A percentile compares a stretch with the other conserved stretches of the same genome.
Conservation (phyloP, 2,113 vertebrate genomes). For the Labeo catla region DNA sequence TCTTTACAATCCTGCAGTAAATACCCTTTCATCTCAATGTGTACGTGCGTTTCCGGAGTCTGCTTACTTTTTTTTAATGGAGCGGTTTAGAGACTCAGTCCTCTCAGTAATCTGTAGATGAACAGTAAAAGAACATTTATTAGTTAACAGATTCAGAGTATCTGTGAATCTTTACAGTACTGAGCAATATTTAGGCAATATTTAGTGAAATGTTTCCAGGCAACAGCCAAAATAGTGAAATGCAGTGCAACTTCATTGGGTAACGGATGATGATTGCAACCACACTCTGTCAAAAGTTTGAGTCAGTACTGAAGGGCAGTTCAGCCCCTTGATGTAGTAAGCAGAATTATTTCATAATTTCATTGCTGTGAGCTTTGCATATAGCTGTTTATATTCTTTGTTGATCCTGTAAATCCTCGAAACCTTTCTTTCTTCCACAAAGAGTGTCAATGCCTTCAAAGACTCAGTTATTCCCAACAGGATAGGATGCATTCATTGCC, state of each 20-base stretch:
- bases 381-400: neutral
- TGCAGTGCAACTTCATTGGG: neutral
- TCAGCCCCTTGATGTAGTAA: constrained; percentile 9
- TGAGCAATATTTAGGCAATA: neutral
- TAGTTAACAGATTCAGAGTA: neutral
- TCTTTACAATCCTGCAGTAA: neutral
- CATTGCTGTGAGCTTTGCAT: neutral
- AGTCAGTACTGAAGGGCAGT: neutral
- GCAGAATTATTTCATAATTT: neutral
- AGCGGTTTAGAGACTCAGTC: constrained; percentile 82
- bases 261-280: constrained; percentile 9
- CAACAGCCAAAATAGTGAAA: neutral
- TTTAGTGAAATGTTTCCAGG: neutral
- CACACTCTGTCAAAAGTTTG: neutral
- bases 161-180: neutral
- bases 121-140: constrained; percentile 9
- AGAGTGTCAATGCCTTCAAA: neutral
- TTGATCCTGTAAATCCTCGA: neutral
- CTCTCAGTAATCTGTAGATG: constrained; percentile 80
- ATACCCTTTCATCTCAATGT: neutral
- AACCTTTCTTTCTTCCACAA: neutral
- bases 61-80: constrained; percentile 83
- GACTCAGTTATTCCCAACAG: neutral
- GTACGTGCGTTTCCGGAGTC: neutral
- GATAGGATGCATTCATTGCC: neutral